Conservation (phyloP, 2,888 invertebrate genomes). For the Gastrophysa polygoni region DNA sequence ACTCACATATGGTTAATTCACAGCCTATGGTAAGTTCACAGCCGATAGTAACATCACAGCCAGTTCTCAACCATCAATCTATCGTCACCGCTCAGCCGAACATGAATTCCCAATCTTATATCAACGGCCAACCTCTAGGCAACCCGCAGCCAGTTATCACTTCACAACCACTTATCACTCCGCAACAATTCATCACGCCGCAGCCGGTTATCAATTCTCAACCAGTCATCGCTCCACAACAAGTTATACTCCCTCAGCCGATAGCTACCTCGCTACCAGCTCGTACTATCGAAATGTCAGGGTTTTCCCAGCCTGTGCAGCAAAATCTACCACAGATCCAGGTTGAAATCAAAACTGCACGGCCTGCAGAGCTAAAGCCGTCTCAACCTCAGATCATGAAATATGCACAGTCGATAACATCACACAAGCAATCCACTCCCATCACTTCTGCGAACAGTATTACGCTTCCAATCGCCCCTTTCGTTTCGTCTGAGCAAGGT, state of each 20-base stretch:
- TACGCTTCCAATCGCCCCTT: slow-evolving; percentile 65
- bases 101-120: slow-evolving; percentile 21
- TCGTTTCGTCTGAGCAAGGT: slow-evolving; percentile 61
- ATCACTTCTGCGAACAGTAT: slow-evolving; percentile 62
- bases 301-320: background rate
- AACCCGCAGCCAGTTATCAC: slow-evolving; percentile 13
- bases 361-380: slow-evolving; percentile 25
- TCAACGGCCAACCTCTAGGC: slow-evolving; percentile 19
- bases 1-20: slow-evolving; percentile 28
- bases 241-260: slow-evolving; percentile 8
- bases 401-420: slow-evolving; percentile 39
- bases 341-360: slow-evolving; percentile 5
- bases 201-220: slow-evolving; percentile 8
- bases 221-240: background rate
- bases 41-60: slow-evolving; percentile 17
- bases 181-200: slow-evolving; percentile 6
- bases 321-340: background rate
- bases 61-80: slow-evolving; percentile 14
- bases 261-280: background rate
- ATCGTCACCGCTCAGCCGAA: slow-evolving; percentile 19
- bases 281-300: background rate
- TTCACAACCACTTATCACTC: slow-evolving; percentile 12
- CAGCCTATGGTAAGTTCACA: slow-evolving; percentile 26
- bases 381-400: slow-evolving; percentile 42
- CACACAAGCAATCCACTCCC: slow-evolving; percentile 36